phyloP scores from a whole-genome alignment of 2,113 vertebrate genomes.

The Paradoxurus hermaphroditus region DNA sequence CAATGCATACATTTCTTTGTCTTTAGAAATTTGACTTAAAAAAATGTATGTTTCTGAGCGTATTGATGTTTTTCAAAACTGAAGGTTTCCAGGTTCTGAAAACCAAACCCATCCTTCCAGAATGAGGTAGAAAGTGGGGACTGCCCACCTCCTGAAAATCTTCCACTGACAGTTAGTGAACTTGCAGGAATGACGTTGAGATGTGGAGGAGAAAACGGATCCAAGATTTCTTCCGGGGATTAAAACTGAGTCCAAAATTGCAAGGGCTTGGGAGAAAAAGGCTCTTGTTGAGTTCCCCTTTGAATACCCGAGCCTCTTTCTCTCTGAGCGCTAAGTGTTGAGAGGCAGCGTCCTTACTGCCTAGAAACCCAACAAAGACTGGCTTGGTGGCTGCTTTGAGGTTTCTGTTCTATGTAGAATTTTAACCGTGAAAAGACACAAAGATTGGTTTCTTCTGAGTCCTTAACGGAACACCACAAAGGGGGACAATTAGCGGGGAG shows the following conservation, averaged over 20 bases:
- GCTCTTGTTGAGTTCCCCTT: conserved; percentile 76
- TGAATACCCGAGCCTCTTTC: conserved; percentile 79
- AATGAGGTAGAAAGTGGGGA: conserved; percentile 21
- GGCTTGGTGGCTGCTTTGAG: conserved; percentile 80
- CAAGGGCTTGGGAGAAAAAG: conserved; percentile 74
- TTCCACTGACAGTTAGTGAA: conserved; percentile 43
- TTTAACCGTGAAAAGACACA: conserved; percentile 80
- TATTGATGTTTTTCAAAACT: background rate
- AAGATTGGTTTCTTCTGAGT: conserved; percentile 84
- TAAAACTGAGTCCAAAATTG: conserved; percentile 77
- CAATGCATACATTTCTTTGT: background rate
- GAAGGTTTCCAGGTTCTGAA: background rate
- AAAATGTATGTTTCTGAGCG: background rate
- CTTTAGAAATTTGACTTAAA: background rate
- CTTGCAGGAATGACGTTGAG: conserved; percentile 52
- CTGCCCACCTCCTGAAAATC: conserved; percentile 34
- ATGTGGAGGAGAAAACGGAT: conserved; percentile 62
- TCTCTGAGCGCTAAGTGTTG: conserved; percentile 79
- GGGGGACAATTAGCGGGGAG: conserved; percentile 78
- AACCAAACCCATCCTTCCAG: conserved; percentile 20
- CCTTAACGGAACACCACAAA: conserved; percentile 81
- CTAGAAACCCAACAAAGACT: conserved; percentile 88
- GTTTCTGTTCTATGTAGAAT: conserved; percentile 81
- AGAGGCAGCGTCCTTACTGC: conserved; percentile 81
- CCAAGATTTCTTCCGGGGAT: conserved; percentile 79